Conservation (phyloP, 2,797 vertebrate species). For the Tapera naevia region DNA sequence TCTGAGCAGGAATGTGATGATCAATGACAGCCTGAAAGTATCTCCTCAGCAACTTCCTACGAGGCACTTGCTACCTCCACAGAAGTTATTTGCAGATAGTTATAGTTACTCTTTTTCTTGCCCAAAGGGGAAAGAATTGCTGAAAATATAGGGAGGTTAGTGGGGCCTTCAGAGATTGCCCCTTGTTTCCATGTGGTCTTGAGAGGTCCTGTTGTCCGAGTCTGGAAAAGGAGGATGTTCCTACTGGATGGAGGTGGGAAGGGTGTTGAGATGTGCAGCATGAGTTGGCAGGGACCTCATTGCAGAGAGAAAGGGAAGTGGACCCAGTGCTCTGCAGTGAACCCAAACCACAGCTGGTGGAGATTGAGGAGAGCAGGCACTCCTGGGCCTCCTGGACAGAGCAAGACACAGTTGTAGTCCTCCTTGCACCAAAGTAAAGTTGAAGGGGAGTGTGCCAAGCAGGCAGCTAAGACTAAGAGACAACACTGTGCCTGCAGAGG, state of each 20-base stretch:
- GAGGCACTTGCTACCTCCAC: neutral
- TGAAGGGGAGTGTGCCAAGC: neutral
- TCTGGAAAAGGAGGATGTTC: neutral
- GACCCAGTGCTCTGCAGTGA: neutral
- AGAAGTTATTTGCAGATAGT: neutral
- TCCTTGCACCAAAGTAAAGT: neutral
- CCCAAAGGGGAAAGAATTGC: neutral
- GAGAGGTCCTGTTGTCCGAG: neutral
- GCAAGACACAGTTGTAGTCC: neutral
- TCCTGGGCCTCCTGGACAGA: neutral
- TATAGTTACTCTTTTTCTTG: neutral
- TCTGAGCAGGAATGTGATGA: neutral
- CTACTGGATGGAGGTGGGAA: neutral
- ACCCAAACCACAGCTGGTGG: rapidly evolving
- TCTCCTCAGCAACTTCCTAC: neutral
- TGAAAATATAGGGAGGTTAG: neutral
- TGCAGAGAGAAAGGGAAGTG: neutral
- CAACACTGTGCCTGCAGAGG: rapidly evolving
- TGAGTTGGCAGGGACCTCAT: neutral
- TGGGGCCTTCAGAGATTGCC: neutral
- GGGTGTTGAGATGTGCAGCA: neutral
- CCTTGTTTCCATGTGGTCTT: neutral
- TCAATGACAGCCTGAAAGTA: neutral
- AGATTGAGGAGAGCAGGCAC: neutral
- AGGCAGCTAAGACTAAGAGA: neutral